phyloP scores from a whole-genome alignment of 1,140 invertebrate species.

The Glossosoma conforme region DNA sequence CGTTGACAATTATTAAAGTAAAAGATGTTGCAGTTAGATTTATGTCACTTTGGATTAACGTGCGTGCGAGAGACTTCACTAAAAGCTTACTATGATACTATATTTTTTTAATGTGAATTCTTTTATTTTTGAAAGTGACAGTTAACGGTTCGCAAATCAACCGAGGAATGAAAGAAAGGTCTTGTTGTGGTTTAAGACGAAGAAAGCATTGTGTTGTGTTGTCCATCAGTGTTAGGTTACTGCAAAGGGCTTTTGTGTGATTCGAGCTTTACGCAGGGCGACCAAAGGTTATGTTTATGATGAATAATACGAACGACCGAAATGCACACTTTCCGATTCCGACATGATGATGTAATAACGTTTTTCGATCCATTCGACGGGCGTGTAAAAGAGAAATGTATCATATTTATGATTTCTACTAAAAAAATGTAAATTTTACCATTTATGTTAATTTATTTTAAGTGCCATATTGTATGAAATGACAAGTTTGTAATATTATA shows the following conservation, averaged over 20 bases:
- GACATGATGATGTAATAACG: slow-evolving; percentile 14
- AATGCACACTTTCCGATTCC: slow-evolving; percentile 30
- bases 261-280: slow-evolving; percentile 28
- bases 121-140: no score
- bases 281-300: slow-evolving; percentile 30
- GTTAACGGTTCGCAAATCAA: no score
- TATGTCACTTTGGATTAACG: no score
- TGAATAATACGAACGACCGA: slow-evolving; percentile 33
- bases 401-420: slow-evolving; percentile 21
- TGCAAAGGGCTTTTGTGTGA: slow-evolving; percentile 32
- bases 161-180: no score
- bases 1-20: neutral
- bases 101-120: no score
- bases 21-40: neutral
- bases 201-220: no score
- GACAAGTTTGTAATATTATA: slow-evolving; percentile 32
- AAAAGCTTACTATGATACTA: no score
- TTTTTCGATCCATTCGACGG: slow-evolving; percentile 14
- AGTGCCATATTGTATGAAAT: slow-evolving; percentile 33
- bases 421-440: slow-evolving; percentile 27
- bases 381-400: slow-evolving; percentile 7
- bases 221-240: slow-evolving; percentile 3
- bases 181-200: no score
- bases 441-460: slow-evolving; percentile 30
- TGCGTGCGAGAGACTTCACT: no score